Evolutionary conservation across 2,888 invertebrate species (phyloP).

Genomic region (Hemicrepidius hirtus): DNA sequence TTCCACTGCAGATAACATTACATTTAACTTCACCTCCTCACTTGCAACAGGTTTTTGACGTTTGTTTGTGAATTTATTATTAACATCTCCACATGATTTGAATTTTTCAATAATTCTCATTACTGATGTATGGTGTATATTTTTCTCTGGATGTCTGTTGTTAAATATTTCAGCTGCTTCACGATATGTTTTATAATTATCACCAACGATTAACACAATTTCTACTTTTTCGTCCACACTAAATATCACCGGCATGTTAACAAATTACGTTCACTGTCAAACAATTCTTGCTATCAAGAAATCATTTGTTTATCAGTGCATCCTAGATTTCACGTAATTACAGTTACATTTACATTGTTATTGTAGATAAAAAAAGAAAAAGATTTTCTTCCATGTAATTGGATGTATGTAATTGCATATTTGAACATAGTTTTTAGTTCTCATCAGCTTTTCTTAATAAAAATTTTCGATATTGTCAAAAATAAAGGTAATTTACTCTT

Average conservation of each 20-base stretch:
- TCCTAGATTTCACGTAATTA: no score
- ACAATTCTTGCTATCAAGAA: no score
- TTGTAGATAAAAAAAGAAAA: no score
- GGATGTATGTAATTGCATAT: no score
- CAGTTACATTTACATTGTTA: no score
- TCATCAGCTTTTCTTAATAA: no score
- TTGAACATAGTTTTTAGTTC: no score
- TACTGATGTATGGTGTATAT: slow-evolving; percentile 11
- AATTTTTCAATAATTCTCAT: background rate
- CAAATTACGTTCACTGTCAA: slow-evolving; percentile 1
- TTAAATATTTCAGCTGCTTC: slow-evolving; percentile 24
- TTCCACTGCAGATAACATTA: slow-evolving; percentile 18
- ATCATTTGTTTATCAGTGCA: no score
- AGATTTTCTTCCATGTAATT: background rate
- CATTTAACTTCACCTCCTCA: background rate
- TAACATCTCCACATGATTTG: slow-evolving; percentile 2
- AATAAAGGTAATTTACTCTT: no score
- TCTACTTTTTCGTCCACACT: slow-evolving; percentile 8
- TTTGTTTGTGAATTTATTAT: slow-evolving; percentile 17
- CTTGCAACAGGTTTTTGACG: slow-evolving; percentile 3
- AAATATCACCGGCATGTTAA: slow-evolving; percentile 5
- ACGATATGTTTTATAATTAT: no score
- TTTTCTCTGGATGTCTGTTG: slow-evolving; percentile 14
- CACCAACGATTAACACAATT: slow-evolving; percentile 12
- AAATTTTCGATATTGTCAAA: no score